Conservation (phyloP, 2,888 invertebrate genomes). For the Thalpophila matura region DNA sequence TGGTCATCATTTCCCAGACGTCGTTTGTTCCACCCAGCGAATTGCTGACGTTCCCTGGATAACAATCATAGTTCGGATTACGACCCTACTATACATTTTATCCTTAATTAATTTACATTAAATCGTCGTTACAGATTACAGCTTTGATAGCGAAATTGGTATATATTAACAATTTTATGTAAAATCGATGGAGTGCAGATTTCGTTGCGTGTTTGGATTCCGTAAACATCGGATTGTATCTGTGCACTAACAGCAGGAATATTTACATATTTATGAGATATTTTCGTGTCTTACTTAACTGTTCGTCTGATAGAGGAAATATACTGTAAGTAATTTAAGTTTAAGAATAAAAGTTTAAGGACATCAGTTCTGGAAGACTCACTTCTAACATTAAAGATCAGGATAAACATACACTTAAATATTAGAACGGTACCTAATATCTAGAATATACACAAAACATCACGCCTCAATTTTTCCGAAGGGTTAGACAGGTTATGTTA, state of each 20-base stretch:
- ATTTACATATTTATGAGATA: conserved; percentile 55
- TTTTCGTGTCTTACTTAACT: conserved; percentile 41
- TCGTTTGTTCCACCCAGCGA: conserved; percentile 42
- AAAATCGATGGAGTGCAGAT: conserved; percentile 52
- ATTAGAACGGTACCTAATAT: not conserved
- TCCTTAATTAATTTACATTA: conserved; percentile 51
- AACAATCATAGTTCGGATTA: conserved; percentile 39
- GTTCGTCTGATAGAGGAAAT: not conserved
- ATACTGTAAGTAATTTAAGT: conserved; percentile 14
- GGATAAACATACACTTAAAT: not conserved
- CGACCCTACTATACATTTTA: conserved; percentile 24
- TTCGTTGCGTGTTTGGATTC: conserved; percentile 45
- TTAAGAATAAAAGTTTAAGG: not conserved
- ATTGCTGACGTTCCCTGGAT: conserved; percentile 40
- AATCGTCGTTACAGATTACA: conserved; percentile 24
- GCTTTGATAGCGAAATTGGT: conserved; percentile 18
- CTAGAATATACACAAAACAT: too few relatives aligned
- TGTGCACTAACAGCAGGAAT: not conserved
- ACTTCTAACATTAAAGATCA: not conserved
- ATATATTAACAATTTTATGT: conserved; percentile 33
- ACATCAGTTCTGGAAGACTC: too few relatives aligned
- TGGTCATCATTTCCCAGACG: conserved; percentile 44
- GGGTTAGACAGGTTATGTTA: too few relatives aligned
- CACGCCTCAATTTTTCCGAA: too few relatives aligned
- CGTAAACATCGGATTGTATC: conserved; percentile 40